phyloP scores from a whole-genome alignment of 2,113 vertebrate genomes.

The Promerops cafer region DNA sequence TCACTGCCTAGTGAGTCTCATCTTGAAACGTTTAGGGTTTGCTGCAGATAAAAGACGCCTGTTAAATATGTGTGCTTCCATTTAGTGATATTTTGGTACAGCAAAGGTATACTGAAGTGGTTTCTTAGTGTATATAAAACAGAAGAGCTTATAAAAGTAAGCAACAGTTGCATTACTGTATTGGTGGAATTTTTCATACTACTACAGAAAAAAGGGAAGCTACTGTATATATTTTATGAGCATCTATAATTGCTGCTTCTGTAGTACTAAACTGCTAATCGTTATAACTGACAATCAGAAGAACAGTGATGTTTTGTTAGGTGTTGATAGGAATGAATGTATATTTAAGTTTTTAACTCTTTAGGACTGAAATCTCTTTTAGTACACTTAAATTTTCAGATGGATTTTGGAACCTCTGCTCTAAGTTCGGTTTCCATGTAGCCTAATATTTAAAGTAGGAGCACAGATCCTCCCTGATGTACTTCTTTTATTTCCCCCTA shows the following conservation, averaged over 20 bases:
- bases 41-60: not conserved
- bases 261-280: not conserved
- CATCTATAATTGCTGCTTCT: not conserved
- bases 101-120: not conserved
- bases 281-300: not conserved
- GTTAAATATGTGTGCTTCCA: fast-evolving
- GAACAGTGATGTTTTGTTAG: not conserved
- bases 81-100: not conserved
- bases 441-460: not conserved
- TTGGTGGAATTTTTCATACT: not conserved
- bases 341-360: not conserved
- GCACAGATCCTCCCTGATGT: not conserved
- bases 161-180: not conserved
- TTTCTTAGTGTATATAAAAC: not conserved
- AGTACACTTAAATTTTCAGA: not conserved
- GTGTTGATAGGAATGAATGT: not conserved
- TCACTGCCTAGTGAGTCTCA: not conserved
- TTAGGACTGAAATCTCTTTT: not conserved
- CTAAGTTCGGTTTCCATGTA: not conserved
- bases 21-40: not conserved
- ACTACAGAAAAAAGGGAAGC: not conserved
- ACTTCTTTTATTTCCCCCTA: not conserved
- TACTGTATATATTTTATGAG: not conserved
- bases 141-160: not conserved
- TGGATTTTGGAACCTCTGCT: not conserved